Conservation (phyloP, 2,113 vertebrate genomes). For the Chloebia gouldiae region DNA sequence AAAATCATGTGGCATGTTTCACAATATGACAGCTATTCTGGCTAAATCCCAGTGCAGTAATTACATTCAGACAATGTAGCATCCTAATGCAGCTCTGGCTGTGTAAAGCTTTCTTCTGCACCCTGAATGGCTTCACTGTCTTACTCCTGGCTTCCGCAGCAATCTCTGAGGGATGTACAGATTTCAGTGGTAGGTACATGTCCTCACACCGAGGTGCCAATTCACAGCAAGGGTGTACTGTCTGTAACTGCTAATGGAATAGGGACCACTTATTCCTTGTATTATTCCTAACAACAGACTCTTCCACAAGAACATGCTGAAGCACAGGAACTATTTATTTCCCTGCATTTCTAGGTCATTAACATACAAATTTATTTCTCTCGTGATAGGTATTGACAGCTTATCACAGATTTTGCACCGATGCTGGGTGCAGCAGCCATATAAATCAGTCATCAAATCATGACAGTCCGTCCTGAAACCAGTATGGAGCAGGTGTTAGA, state of each 20-base stretch:
- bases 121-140: neutral
- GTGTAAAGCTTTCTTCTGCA: neutral
- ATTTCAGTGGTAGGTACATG: neutral
- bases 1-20: neutral
- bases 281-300: neutral
- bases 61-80: neutral
- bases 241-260: neutral
- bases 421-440: neutral
- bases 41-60: neutral
- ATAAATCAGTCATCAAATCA: neutral
- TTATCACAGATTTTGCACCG: neutral
- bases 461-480: neutral
- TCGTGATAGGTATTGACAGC: neutral
- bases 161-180: neutral
- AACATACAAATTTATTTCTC: neutral
- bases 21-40: neutral
- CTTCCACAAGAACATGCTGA: accelerated
- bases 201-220: neutral
- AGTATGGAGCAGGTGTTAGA: neutral
- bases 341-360: neutral
- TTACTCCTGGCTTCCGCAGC: neutral
- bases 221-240: neutral
- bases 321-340: neutral
- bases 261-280: neutral
- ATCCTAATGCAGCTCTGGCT: neutral